Percentiles rank a stretch among this genome's conserved stretches.
Conservation (phyloP, 2,888 invertebrate genomes). For the Onchidella celtica region DNA sequence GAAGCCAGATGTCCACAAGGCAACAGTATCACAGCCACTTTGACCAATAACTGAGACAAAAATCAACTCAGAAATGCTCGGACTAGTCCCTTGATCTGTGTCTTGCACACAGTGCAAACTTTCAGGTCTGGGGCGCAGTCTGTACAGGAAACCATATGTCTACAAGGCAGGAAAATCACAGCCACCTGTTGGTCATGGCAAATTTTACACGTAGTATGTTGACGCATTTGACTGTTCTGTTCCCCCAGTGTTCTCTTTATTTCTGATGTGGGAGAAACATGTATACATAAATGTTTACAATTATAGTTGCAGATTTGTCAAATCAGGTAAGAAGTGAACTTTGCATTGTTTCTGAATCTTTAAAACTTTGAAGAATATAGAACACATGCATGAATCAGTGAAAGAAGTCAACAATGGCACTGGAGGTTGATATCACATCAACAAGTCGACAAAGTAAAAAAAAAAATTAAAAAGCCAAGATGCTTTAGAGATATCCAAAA, state of each 20-base stretch:
- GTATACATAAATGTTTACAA: too few relatives aligned
- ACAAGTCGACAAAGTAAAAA: too few relatives aligned
- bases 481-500: too few relatives aligned
- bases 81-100: slow-evolving; percentile 25
- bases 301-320: too few relatives aligned
- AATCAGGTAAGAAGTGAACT: too few relatives aligned
- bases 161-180: slow-evolving; percentile 41
- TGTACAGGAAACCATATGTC: slow-evolving; percentile 39
- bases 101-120: slow-evolving; percentile 37
- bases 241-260: slow-evolving; percentile 10
- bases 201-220: slow-evolving; percentile 43
- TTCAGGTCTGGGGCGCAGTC: slow-evolving; percentile 37
- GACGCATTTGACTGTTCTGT: slow-evolving; percentile 27
- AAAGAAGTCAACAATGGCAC: too few relatives aligned
- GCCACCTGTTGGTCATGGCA: slow-evolving; percentile 47
- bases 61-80: slow-evolving; percentile 28
- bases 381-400: too few relatives aligned
- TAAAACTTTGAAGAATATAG: too few relatives aligned
- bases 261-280: slow-evolving; percentile 1
- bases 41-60: not conserved
- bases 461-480: too few relatives aligned
- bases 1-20: slow-evolving; percentile 45
- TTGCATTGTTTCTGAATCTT: too few relatives aligned
- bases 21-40: slow-evolving; percentile 41
- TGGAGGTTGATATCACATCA: too few relatives aligned